Percentiles rank a stretch among this genome's conserved stretches.
Conservation (phyloP, 2,113 vertebrate genomes). For the Myotis lucifugus region DNA sequence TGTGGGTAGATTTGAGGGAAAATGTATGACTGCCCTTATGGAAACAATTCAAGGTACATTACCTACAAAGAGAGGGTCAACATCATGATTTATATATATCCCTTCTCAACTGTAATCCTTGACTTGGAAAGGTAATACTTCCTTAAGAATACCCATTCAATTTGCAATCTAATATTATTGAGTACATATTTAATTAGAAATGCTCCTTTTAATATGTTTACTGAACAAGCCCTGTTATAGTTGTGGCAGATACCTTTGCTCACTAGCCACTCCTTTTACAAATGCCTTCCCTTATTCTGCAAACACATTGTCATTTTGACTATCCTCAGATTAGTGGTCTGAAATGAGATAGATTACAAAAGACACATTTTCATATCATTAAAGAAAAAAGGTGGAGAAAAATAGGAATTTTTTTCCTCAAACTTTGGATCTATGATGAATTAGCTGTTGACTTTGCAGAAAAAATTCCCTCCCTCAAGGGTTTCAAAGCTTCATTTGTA, state of each 20-base stretch:
- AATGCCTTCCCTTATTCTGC: neutral
- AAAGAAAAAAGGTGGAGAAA: constrained; percentile 19
- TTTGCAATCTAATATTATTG: neutral
- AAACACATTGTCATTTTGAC: neutral
- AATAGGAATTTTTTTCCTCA: neutral
- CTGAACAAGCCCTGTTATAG: neutral
- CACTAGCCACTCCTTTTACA: neutral
- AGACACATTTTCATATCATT: neutral
- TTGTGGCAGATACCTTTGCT: neutral
- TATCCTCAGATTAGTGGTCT: neutral
- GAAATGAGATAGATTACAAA: neutral
- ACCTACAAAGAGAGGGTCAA: neutral
- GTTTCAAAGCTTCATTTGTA: neutral
- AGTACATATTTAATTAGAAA: constrained; percentile 30
- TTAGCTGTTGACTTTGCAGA: neutral
- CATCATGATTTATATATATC: neutral
- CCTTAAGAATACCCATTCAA: neutral
- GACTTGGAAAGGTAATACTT: neutral
- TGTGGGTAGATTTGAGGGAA: neutral
- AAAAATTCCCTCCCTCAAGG: neutral
- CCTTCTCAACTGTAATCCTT: neutral
- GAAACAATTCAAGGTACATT: neutral
- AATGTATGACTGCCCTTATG: neutral
- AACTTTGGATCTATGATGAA: constrained; percentile 39
- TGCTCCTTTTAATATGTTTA: neutral